These are phyloP conservation scores for Semicossyphus pulcher DNA, from an alignment of 2,113 vertebrate genomes.

Conservation along the genomic window DNA sequence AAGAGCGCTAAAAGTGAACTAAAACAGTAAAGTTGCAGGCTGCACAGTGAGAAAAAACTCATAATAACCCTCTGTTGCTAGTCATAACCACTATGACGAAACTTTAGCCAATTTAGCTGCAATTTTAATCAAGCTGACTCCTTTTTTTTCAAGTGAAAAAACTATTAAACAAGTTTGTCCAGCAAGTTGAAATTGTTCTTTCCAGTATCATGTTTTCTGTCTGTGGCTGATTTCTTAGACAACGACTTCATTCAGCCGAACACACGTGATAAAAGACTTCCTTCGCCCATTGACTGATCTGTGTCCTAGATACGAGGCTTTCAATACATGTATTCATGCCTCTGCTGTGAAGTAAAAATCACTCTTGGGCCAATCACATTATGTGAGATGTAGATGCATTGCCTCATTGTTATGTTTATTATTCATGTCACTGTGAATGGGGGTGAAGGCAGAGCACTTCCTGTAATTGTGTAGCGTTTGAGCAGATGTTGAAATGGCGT, in stretches of 20 bases:
- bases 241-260: constrained; percentile 35
- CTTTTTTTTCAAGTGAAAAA: too few relatives aligned
- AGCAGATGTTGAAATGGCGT: constrained; percentile 60
- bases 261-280: constrained; percentile 21
- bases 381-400: constrained; percentile 26
- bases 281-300: constrained; percentile 15
- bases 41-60: too few relatives aligned
- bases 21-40: too few relatives aligned
- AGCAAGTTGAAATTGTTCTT: background rate
- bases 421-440: constrained; percentile 65
- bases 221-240: constrained; percentile 12
- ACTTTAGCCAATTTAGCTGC: background rate
- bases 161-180: background rate
- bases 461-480: constrained; percentile 66
- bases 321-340: constrained; percentile 29
- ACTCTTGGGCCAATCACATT: constrained; percentile 8
- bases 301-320: constrained; percentile 4
- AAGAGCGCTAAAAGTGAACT: too few relatives aligned
- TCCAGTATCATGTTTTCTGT: constrained; percentile 10
- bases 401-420: constrained; percentile 73
- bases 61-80: too few relatives aligned
- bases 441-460: constrained; percentile 68
- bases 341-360: constrained; percentile 11
- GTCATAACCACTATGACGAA: background rate
- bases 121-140: background rate